Conservation (phyloP, 2,888 invertebrate species). For the Oxystoma pomonae region DNA sequence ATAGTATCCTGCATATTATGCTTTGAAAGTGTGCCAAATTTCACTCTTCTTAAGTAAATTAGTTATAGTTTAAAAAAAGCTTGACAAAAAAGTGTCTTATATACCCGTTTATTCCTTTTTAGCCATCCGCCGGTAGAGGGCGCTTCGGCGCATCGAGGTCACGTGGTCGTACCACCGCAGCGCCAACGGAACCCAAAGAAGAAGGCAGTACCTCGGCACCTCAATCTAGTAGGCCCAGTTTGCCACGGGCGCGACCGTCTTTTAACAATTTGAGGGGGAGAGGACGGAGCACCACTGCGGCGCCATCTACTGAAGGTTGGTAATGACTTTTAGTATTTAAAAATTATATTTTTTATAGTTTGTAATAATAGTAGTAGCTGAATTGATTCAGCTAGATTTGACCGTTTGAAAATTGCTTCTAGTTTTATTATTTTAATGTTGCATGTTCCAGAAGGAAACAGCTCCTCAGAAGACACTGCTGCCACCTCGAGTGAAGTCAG, state of each 20-base stretch:
- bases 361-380: too few relatives aligned
- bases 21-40: too few relatives aligned
- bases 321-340: slow-evolving; percentile 17
- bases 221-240: slow-evolving; percentile 36
- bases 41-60: too few relatives aligned
- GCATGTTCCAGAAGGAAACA: too few relatives aligned
- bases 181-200: slow-evolving; percentile 47
- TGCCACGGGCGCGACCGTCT: slow-evolving; percentile 51
- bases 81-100: too few relatives aligned
- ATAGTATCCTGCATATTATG: too few relatives aligned
- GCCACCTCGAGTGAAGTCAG: slow-evolving; percentile 16
- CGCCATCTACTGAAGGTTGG: slow-evolving; percentile 34
- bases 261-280: slow-evolving; percentile 41
- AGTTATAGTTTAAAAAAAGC: too few relatives aligned
- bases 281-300: slow-evolving; percentile 37
- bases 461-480: background rate
- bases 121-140: slow-evolving; percentile 35
- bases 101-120: too few relatives aligned
- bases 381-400: too few relatives aligned
- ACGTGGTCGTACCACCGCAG: slow-evolving; percentile 43
- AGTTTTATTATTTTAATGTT: too few relatives aligned
- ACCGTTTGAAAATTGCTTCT: too few relatives aligned
- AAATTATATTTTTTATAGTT: too few relatives aligned
- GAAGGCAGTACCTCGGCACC: slow-evolving; percentile 41
- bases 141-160: slow-evolving; percentile 41